Evolutionary conservation across 2,888 invertebrate genomes (phyloP), one percentile per base, ranked within the genome.

Genomic region (Drosophila tanythrix): DNA sequence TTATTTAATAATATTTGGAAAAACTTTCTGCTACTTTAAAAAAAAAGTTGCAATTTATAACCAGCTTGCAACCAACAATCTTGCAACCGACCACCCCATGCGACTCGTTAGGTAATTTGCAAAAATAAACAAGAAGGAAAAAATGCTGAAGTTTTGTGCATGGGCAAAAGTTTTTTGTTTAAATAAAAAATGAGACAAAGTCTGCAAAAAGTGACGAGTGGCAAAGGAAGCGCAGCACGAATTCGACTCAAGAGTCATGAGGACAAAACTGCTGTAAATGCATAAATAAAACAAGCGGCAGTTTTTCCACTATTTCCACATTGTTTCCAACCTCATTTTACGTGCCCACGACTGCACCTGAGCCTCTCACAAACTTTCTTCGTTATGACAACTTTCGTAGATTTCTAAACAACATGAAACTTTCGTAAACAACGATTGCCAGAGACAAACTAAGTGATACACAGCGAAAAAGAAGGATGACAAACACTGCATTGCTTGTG

Each of bases 151-250:
- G 81, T 85, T 81, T 76, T 71, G 62, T 76, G 81, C 70, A 79
- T 66, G 72, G 52, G 58, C 43, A 74, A 82, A 83, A 82, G 73
- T 83, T 83, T 76, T 65, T 70, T 80, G 80, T 81, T 72, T 82
- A 76, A 85, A 85, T 83, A 84, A 82, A 76, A 80, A 84, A 84
- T 84, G 83, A 83, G 81, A 83, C 85, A 85, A 81, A 80, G 83
- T 80, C 82, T 79, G 72, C 62, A 60, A 61, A 61, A 71, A 71
- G 84, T 79, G 82, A 82, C 79, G 79, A 82, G 81, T 82, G 82
- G 60, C 78, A 79, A 79, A 73, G 71, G 66, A 74, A 67, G 67
- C 70, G 60, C 60, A 60, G 71, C 69, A 74, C 52, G 71, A 80
- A 77, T 75, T 75, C 77, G 79, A 79, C 81, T 77, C 71, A 67